Evolutionary conservation across 2,888 invertebrate genomes (phyloP).

Genomic region (Mimumesa dahlbomi): DNA sequence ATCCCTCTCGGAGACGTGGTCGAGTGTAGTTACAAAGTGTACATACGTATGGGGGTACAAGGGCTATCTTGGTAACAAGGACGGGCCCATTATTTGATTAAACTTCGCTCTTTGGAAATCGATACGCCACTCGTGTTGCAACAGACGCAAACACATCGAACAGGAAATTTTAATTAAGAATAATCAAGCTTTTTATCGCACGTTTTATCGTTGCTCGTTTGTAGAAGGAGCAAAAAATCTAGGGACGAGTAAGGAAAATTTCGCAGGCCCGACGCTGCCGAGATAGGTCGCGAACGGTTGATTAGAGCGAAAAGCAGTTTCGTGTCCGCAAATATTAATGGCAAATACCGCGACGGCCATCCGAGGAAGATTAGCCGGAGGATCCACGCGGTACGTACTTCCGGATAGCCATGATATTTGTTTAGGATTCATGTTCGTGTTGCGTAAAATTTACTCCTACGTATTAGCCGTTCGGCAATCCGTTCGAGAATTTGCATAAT

Average conservation of each 20-base stretch:
- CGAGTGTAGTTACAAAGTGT: constrained; percentile 9
- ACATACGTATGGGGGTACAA: background rate
- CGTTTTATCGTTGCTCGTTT: no score
- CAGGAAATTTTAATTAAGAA: no score
- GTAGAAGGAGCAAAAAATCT: no score
- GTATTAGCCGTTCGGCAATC: constrained; percentile 47
- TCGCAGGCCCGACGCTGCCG: no score
- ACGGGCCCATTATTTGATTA: constrained; percentile 18
- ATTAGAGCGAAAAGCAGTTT: constrained; percentile 29
- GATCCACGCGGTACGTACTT: constrained; percentile 46
- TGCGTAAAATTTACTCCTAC: constrained; percentile 53
- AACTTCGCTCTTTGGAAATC: constrained; percentile 11
- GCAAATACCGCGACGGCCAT: constrained; percentile 50
- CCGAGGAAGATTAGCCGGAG: constrained; percentile 45
- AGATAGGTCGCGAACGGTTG: background rate
- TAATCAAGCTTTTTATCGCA: no score
- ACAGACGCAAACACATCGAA: no score
- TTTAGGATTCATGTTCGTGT: constrained; percentile 46
- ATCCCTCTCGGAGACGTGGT: constrained; percentile 40
- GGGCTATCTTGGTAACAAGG: constrained; percentile 13
- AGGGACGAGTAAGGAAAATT: no score
- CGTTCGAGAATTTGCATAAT: constrained; percentile 54
- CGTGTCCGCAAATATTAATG: constrained; percentile 50
- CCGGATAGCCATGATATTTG: constrained; percentile 56
- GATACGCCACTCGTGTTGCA: no score